A percentile compares a stretch with the other conserved stretches of the same genome.
Evolutionary conservation across 2,113 vertebrate genomes (phyloP).

Genomic region (Rhinolophus sinicus): DNA sequence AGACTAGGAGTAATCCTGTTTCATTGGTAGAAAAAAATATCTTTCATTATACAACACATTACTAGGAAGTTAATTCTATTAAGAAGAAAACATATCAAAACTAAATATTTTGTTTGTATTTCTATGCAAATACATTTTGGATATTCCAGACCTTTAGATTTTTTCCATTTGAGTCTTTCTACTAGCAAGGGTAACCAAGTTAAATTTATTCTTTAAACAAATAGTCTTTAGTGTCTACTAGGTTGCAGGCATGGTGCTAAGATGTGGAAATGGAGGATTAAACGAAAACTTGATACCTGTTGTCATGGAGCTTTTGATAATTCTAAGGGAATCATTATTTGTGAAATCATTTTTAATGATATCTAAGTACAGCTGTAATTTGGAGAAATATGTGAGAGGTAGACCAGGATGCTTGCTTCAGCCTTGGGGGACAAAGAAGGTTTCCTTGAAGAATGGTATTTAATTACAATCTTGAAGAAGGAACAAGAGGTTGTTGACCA

Average conservation of each 20-base stretch:
- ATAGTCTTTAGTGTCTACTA: background rate
- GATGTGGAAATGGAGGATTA: background rate
- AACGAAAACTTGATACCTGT: background rate
- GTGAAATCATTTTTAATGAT: conserved; percentile 6
- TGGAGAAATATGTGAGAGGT: background rate
- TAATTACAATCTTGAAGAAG: background rate
- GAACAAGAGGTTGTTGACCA: background rate
- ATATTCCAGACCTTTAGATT: background rate
- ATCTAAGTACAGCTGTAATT: background rate
- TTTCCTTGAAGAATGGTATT: background rate
- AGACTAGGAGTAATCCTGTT: background rate
- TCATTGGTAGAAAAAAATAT: background rate
- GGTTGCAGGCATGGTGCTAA: background rate
- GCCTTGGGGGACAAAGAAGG: background rate
- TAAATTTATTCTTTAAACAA: background rate
- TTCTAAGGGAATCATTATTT: background rate
- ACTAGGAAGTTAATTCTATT: background rate
- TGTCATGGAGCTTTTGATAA: background rate
- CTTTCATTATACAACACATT: background rate
- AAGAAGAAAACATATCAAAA: background rate
- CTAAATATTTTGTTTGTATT: background rate
- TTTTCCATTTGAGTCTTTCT: background rate
- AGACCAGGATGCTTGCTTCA: background rate
- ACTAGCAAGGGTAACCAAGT: background rate
- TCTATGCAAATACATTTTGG: background rate